These are phyloP conservation scores for Platichthys flesus DNA, from an alignment of 2,113 vertebrate genomes.

Conservation along the genomic window DNA sequence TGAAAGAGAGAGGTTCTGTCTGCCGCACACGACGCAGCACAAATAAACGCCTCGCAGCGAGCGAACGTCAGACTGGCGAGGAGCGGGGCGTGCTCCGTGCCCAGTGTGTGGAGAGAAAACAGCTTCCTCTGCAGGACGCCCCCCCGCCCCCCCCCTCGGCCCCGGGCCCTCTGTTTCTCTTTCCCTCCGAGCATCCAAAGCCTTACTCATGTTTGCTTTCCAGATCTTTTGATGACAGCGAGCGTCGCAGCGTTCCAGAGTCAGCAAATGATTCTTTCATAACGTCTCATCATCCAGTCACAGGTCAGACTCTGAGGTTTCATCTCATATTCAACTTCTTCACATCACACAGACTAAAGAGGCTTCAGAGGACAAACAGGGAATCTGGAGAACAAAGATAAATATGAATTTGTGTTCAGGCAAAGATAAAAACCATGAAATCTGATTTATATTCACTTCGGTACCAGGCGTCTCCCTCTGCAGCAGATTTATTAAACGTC, in stretches of 20 bases:
- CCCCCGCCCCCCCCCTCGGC: slow-evolving; percentile 23
- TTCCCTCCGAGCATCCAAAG: slow-evolving; percentile 71
- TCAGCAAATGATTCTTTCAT: slow-evolving; percentile 43
- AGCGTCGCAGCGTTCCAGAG: slow-evolving; percentile 47
- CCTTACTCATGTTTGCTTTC: slow-evolving; percentile 67
- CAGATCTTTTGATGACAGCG: slow-evolving; percentile 65
- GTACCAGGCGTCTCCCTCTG: background rate
- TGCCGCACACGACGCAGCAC: slow-evolving; percentile 77
- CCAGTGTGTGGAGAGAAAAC: slow-evolving; percentile 82
- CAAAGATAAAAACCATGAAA: too few relatives aligned
- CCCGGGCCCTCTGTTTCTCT: slow-evolving; percentile 71
- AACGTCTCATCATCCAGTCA: slow-evolving; percentile 28
- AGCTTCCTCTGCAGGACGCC: slow-evolving; percentile 70
- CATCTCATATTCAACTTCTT: background rate
- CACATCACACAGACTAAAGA: background rate
- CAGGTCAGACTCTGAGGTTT: background rate
- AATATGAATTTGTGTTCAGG: too few relatives aligned
- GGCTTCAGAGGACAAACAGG: too few relatives aligned
- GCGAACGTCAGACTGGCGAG: slow-evolving; percentile 64
- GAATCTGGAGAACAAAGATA: too few relatives aligned
- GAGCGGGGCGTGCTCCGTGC: slow-evolving; percentile 51
- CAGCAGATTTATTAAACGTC: background rate
- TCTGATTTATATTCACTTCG: background rate
- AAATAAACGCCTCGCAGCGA: slow-evolving; percentile 80
- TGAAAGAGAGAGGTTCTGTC: slow-evolving; percentile 51